Evolutionary conservation across 2,113 vertebrate species (phyloP).

Genomic region (Crotalus horridus): DNA sequence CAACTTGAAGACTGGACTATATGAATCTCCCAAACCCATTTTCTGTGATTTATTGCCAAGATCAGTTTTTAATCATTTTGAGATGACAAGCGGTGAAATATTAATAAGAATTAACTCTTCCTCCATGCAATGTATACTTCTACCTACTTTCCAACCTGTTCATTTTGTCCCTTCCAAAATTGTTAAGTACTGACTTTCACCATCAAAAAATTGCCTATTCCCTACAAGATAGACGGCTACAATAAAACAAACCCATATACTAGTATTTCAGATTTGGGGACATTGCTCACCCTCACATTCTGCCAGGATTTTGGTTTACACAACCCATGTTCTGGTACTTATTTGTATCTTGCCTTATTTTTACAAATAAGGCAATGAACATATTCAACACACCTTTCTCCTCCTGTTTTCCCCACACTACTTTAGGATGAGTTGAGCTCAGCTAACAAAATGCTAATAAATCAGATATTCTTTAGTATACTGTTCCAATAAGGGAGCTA

Average conservation of each 20-base stretch:
- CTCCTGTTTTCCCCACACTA: background rate
- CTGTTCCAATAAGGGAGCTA: background rate
- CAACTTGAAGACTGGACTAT: background rate
- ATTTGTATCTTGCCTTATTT: background rate
- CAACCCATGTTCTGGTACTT: background rate
- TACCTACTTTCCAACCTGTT: background rate
- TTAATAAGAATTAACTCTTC: background rate
- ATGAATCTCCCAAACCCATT: background rate
- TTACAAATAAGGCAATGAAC: background rate
- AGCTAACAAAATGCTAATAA: background rate
- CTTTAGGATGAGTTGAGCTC: background rate
- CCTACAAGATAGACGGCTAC: background rate
- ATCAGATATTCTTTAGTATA: background rate
- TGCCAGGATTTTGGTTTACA: background rate
- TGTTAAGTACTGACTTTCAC: background rate
- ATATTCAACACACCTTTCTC: background rate
- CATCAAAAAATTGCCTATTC: background rate
- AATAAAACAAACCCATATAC: background rate
- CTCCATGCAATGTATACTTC: background rate
- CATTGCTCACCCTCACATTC: background rate
- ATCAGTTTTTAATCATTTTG: background rate
- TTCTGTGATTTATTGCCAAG: background rate
- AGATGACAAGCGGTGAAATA: background rate
- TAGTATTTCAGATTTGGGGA: background rate
- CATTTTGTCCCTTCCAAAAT: background rate